A percentile compares a stretch with the other conserved stretches of the same genome.
Evolutionary conservation across 1,140 invertebrate species (phyloP).

Genomic region (Tetramorium parvispinum): DNA sequence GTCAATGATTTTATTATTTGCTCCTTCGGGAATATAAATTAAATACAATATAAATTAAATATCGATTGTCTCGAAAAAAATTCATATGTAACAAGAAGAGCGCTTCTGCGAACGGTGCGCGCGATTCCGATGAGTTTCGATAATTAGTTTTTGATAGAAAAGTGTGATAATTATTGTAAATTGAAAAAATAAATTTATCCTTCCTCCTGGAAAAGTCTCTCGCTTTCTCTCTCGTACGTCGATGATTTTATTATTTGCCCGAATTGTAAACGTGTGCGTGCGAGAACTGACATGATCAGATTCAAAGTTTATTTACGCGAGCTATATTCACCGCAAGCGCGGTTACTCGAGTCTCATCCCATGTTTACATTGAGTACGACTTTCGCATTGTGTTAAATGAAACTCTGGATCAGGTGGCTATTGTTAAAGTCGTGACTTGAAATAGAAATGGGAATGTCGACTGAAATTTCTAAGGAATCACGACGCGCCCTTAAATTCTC

Average conservation of each 20-base stretch:
- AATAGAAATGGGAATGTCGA: background rate
- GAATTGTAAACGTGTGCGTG: background rate
- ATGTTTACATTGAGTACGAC: conserved; percentile 13
- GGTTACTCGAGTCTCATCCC: conserved; percentile 9
- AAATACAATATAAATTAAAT: background rate
- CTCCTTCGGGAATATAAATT: background rate
- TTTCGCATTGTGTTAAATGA: conserved; percentile 30
- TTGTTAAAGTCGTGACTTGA: background rate
- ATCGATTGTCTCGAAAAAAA: background rate
- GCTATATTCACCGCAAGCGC: background rate
- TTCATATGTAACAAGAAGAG: background rate
- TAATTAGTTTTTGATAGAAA: background rate
- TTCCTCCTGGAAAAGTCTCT: background rate
- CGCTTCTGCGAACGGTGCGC: background rate
- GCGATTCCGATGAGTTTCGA: background rate
- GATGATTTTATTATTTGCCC: background rate
- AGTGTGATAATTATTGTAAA: background rate
- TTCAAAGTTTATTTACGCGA: conserved; percentile 2
- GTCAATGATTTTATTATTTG: no score
- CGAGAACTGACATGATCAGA: background rate
- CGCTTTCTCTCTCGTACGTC: background rate
- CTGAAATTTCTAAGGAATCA: background rate
- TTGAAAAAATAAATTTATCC: background rate
- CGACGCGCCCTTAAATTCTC: background rate
- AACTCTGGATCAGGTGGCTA: background rate